These are phyloP conservation scores for Spongia lamella DNA, from an alignment of 37 sponge, comb jelly and placozoan genomes.

Conservation along the genomic window DNA sequence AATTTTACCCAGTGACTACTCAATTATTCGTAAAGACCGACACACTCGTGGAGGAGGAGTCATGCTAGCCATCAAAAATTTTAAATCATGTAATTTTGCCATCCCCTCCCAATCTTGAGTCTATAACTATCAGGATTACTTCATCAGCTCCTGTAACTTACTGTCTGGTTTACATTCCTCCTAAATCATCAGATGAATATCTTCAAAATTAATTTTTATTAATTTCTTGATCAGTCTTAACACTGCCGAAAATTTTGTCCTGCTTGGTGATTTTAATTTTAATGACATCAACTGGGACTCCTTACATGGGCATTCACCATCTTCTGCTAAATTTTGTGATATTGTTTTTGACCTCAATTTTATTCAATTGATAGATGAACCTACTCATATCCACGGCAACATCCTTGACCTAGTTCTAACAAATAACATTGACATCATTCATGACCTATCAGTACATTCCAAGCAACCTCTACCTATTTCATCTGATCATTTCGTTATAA, in stretches of 20 bases:
- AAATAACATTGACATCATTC: background rate
- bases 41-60: conserved; percentile 47
- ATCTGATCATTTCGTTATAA: conserved; percentile 24
- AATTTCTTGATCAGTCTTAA: background rate
- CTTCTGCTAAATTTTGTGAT: conserved; percentile 22
- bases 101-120: conserved; percentile 19
- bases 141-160: background rate
- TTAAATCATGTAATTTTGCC: conserved; percentile 1
- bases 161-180: conserved; percentile 34
- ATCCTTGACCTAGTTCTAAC: conserved; percentile 39
- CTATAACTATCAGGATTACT: conserved; percentile 14
- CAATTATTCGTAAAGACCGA: conserved; percentile 40
- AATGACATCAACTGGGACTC: conserved; percentile 40
- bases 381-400: conserved; percentile 42
- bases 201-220: background rate
- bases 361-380: conserved; percentile 15
- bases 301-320: background rate
- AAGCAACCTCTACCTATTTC: background rate
- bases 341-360: conserved; percentile 30
- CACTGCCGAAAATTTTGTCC: background rate
- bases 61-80: conserved; percentile 22
- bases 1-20: conserved; percentile 16
- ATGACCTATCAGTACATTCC: background rate
- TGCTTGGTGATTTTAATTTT: conserved; percentile 49
- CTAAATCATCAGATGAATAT: background rate